Base-by-base conservation (phyloP, 2,113 vertebrate genomes). In the Alosa alosa region DNA sequence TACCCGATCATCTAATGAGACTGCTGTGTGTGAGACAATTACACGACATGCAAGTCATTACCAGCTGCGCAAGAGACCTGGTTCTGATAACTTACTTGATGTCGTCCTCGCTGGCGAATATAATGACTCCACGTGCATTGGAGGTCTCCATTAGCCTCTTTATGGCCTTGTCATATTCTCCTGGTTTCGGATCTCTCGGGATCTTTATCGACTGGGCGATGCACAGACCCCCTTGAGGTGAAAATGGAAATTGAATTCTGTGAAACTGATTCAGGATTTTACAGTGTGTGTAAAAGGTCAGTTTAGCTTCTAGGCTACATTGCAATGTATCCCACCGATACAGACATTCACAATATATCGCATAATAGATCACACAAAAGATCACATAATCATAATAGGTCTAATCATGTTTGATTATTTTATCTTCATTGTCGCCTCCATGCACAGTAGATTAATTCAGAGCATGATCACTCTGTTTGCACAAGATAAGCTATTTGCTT, bases 21-120 rank as follows among this genome's bases (percentile, higher is more conserved):
- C 64, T 72, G 6, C 11, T 13, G 64, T 3, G 10, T 72, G 8
- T 11, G 64, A 72, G 64, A 25, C 64, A 72, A 72, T 72, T 72
- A 72, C 64, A 4, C 64, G 25, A 36, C 64, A 36, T 72, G 3
- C n/a, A 13, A 72, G 64, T 72, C 25, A 72, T 72, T 72, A 72
- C 64, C 64, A 72, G 64, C 64, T 36, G 64, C 2, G 64, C 25
- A 36, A 36, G 10, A 72, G 7, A 72, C 64, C 64, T 6, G 64
- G 25, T 31, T 31, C 64, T 31, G 17, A 72, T 86, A 31, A 72
- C 94, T 92, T 88, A 96, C 96, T 94, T 96, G 90, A 96, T 96
- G 91, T 96, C 96, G 4, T 96, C 96, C 88, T 96, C 96, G 0
- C 93, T 95, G 86, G 96, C 96, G 3, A 96, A 96, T 86, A 96